Evolutionary conservation across 2,888 invertebrate species (phyloP), one percentile per base, ranked within the genome.

Genomic region (Leptinotarsa juncta): DNA sequence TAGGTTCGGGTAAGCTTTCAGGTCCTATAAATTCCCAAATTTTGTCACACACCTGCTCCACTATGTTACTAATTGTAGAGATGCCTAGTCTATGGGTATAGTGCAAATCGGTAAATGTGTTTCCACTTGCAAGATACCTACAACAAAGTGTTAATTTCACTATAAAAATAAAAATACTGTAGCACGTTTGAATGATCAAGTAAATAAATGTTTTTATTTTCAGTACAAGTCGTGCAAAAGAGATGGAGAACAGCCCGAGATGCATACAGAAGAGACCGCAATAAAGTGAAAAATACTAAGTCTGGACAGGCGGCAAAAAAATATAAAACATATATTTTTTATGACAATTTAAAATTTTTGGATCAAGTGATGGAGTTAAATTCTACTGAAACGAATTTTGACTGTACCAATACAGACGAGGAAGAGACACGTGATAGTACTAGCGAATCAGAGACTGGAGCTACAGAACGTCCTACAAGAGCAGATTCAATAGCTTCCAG

Each of bases 121-220:
- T 71, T 57, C 71, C 69, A 57, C 69, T 70, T 50, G 76, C 71
- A n/a, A 76, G 57, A 66, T 76, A 76, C 53, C 71, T 76, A 26
- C 23, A 26, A 26, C 23, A 26, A 26, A 26, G 3, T 26, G 3
- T 26, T 26, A 26, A 26, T 26, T 26, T 26, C 23, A 26, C 23
- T 26, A 26, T 26, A 26, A 26, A 26, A 26, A 26, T 26, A 26
- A 26, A 26, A 26, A 26, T 26, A 26, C 23, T 26, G 23, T 26
- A 20, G 20, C 20, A 20, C 20, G 20, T 20, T 20, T 20, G 65
- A 70, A 71, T 51, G 16, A 67, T 16, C n/a, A 67, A 67, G 15
- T 18, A 50, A 12, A 14, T n/a, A 3, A 57, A 12, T 16, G 15
- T 49, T 67, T 49, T 67, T 49, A n/a, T 26, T 67, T 67, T 48